These are phyloP conservation scores for Orthonyx spaldingii DNA, from an alignment of 2,113 vertebrate genomes.

Conservation along the genomic window DNA sequence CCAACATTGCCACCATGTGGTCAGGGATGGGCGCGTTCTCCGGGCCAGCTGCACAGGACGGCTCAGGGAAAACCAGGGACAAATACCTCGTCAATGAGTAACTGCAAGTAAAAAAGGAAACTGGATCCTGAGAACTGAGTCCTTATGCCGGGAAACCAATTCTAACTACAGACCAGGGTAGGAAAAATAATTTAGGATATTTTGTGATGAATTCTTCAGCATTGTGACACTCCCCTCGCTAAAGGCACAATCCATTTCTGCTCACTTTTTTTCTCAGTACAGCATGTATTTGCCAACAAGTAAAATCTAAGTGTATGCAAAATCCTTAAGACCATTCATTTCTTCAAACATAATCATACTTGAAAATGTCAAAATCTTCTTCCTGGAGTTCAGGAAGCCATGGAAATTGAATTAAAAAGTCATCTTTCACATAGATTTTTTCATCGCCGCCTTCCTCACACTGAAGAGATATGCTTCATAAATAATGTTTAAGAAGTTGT, in stretches of 20 bases:
- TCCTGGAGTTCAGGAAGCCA: background rate
- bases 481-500: conserved; percentile 89
- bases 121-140: background rate
- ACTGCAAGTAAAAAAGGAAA: background rate
- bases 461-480: conserved; percentile 87
- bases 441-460: conserved; percentile 54
- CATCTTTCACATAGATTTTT: conserved; percentile 58
- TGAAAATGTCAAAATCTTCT: background rate
- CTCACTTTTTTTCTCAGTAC: background rate
- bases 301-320: background rate
- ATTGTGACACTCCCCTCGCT: background rate
- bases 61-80: background rate
- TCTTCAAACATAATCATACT: background rate
- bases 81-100: background rate
- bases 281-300: background rate
- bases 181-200: conserved; percentile 2
- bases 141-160: background rate
- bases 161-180: background rate
- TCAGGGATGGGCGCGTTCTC: background rate
- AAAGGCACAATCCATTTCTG: conserved; percentile 36
- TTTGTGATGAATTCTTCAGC: background rate
- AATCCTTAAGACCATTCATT: conserved; percentile 6
- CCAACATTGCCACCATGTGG: conserved; percentile 67
- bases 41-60: background rate
- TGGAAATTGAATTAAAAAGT: background rate